Evolutionary conservation across 2,113 vertebrate species (phyloP).

Genomic region (Engraulis encrasicolus): DNA sequence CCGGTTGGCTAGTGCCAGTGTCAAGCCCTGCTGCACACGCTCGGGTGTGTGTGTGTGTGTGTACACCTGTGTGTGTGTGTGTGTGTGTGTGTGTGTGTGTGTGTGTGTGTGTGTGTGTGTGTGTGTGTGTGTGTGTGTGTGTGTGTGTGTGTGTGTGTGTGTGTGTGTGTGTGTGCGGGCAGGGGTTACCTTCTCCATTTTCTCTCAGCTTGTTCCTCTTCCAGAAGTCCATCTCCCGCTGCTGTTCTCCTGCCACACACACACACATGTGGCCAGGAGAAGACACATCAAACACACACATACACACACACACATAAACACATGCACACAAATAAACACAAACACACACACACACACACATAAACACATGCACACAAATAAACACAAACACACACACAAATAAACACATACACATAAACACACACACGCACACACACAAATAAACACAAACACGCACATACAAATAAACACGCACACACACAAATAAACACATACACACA

Average conservation of each 20-base stretch:
- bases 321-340: not conserved
- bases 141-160: not conserved
- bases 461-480: not conserved
- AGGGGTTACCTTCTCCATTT: conserved; percentile 83
- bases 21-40: no score
- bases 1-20: no score
- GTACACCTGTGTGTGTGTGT: no score
- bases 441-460: not conserved
- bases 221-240: conserved; percentile 94
- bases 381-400: not conserved
- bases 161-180: not conserved
- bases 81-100: not conserved
- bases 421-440: conserved; percentile 3
- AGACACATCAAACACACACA: not conserved
- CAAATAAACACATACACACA: no score
- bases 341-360: not conserved
- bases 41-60: no score
- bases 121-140: not conserved
- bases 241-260: conserved; percentile 84
- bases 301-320: not conserved
- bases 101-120: not conserved
- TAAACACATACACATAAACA: conserved; percentile 5
- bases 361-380: no score
- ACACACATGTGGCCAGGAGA: not conserved
- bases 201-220: conserved; percentile 91